Evolutionary conservation across 53 echinoderm and acorn worm species (phyloP).

Genomic region (Echinometra lucunter): DNA sequence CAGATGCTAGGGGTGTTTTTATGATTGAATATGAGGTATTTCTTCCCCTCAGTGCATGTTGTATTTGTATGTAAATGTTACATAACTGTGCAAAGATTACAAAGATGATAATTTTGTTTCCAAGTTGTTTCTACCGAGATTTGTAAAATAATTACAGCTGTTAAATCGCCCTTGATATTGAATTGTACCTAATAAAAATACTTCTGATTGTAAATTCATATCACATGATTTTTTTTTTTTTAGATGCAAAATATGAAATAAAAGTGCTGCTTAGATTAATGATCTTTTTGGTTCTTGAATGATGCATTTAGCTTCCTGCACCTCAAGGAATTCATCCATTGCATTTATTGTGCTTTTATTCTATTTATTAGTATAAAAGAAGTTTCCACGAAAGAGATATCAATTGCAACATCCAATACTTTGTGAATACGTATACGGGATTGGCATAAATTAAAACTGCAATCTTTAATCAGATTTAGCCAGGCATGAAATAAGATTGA

Average conservation of each 20-base stretch:
- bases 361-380: background rate
- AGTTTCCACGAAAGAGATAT: background rate
- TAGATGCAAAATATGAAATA: background rate
- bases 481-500: background rate
- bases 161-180: background rate
- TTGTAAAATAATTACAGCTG: background rate
- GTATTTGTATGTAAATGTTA: slow-evolving; percentile 7
- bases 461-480: background rate
- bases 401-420: background rate
- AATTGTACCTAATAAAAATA: background rate
- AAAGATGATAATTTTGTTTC: background rate
- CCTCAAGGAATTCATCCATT: background rate
- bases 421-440: background rate
- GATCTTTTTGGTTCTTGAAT: background rate
- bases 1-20: slow-evolving; percentile 21
- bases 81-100: background rate
- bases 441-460: background rate
- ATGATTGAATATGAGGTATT: slow-evolving; percentile 42
- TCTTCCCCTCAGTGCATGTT: slow-evolving; percentile 55
- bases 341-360: background rate
- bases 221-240: background rate
- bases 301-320: background rate
- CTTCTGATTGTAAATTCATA: background rate
- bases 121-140: background rate
- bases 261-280: background rate